Conservation (phyloP, 2,797 vertebrate genomes). For the Pempheris klunzingeri region DNA sequence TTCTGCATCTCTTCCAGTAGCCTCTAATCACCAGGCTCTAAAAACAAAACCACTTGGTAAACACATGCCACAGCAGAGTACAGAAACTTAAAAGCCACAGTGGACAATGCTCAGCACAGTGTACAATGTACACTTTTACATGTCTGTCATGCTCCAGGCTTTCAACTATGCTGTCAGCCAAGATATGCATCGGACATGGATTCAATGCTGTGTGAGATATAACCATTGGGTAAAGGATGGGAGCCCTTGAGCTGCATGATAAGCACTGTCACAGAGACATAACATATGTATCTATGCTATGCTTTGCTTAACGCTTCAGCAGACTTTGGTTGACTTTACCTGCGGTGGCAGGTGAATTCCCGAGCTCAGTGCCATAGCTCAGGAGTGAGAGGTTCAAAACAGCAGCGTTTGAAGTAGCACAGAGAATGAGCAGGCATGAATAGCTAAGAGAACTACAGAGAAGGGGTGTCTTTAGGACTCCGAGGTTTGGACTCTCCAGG, state of each 20-base stretch:
- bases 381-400: constrained; percentile 52
- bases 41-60: constrained; percentile 52
- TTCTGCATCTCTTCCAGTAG: constrained; percentile 56
- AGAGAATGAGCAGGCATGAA: constrained; percentile 27
- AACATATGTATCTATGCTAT: constrained; percentile 81
- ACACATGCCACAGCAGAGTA: constrained; percentile 42
- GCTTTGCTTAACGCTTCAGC: constrained; percentile 69
- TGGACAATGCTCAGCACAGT: constrained; percentile 29
- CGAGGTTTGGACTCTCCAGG: constrained; percentile 47
- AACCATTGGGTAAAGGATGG: constrained; percentile 78
- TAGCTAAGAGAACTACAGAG: constrained; percentile 23
- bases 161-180: constrained; percentile 76
- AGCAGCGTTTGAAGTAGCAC: constrained; percentile 18
- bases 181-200: constrained; percentile 82
- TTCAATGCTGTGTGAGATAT: constrained; percentile 77
- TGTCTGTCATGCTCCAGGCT: constrained; percentile 76
- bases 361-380: constrained; percentile 17
- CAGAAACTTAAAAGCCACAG: constrained; percentile 45
- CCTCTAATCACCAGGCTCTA: constrained; percentile 57
- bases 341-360: constrained; percentile 69
- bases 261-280: constrained; percentile 80
- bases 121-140: constrained; percentile 73
- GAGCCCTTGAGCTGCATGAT: constrained; percentile 81
- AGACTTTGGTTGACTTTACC: constrained; percentile 68
- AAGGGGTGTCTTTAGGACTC: constrained; percentile 32